phyloP scores from a whole-genome alignment of 2,888 invertebrate genomes.

The Eulithis testata region DNA sequence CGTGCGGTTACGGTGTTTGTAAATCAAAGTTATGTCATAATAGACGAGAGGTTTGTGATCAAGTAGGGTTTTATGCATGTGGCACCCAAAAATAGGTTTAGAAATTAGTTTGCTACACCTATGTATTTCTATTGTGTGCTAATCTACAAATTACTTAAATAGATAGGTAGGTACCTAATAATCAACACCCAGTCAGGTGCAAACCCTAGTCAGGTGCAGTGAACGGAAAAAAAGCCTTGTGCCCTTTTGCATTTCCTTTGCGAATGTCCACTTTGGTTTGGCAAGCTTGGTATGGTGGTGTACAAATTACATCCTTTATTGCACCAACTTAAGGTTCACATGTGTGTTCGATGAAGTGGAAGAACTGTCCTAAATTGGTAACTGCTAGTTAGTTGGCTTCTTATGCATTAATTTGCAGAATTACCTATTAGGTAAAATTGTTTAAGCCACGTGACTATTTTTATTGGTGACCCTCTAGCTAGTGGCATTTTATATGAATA shows the following conservation, averaged over 20 bases:
- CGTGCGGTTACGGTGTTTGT: not conserved
- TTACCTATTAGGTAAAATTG: too few species aligned
- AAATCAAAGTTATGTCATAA: conserved; percentile 12
- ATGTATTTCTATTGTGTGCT: too few species aligned
- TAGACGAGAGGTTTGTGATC: not conserved
- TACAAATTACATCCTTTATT: conserved; percentile 17
- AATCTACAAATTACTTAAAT: too few species aligned
- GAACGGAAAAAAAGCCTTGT: conserved; percentile 55
- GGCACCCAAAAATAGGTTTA: too few species aligned
- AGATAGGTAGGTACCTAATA: conserved; percentile 7
- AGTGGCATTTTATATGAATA: too few species aligned
- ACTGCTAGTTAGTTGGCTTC: conserved; percentile 17
- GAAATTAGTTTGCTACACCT: too few species aligned
- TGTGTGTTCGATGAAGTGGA: conserved; percentile 32
- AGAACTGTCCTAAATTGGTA: conserved; percentile 33
- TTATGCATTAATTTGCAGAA: not conserved
- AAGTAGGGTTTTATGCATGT: not conserved
- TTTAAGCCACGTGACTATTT: too few species aligned
- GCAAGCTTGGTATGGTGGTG: conserved; percentile 3
- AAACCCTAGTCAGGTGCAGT: conserved; percentile 39
- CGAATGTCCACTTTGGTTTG: conserved; percentile 31
- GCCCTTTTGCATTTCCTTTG: conserved; percentile 47
- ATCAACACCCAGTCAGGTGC: conserved; percentile 19
- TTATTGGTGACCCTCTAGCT: too few species aligned
- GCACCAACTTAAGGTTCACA: conserved; percentile 19